Evolutionary conservation across 2,888 invertebrate genomes (phyloP).

Genomic region (Drepana falcataria): DNA sequence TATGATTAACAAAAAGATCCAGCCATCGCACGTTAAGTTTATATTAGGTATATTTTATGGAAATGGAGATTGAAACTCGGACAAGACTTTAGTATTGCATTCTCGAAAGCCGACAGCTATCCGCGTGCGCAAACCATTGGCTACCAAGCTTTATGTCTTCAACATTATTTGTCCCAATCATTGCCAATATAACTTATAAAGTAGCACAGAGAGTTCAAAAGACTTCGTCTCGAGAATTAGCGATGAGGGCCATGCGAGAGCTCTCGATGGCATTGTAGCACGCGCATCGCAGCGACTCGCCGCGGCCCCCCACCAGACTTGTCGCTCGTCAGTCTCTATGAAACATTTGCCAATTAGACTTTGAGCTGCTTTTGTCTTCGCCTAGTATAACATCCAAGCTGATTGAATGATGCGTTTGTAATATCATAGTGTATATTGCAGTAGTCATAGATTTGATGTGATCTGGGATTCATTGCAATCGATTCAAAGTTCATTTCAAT

Average conservation of each 20-base stretch:
- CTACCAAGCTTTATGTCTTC: slow-evolving; percentile 57
- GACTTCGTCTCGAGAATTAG: slow-evolving; percentile 51
- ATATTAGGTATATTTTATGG: slow-evolving; percentile 66
- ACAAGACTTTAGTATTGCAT: slow-evolving; percentile 55
- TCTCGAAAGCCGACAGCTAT: slow-evolving; percentile 61
- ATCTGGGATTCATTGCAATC: neutral
- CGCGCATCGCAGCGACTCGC: slow-evolving; percentile 15
- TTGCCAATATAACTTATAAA: slow-evolving; percentile 75
- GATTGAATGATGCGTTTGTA: neutral
- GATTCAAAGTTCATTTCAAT: neutral
- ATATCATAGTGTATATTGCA: neutral
- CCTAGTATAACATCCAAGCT: neutral
- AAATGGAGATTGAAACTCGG: slow-evolving; percentile 69
- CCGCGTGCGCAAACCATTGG: slow-evolving; percentile 50
- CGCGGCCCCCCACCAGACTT: slow-evolving; percentile 2
- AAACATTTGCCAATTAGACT: slow-evolving; percentile 40
- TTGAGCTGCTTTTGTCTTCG: slow-evolving; percentile 18
- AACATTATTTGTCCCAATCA: slow-evolving; percentile 74
- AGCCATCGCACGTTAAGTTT: slow-evolving; percentile 40
- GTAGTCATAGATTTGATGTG: neutral
- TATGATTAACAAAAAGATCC: slow-evolving; percentile 52
- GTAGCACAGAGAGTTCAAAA: slow-evolving; percentile 60
- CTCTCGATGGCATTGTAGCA: slow-evolving; percentile 37
- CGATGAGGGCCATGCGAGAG: slow-evolving; percentile 45
- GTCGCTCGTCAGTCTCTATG: slow-evolving; percentile 14